Percentiles rank a stretch among this genome's conserved stretches.
phyloP scores from a whole-genome alignment of 2,797 vertebrate species.

The Anolis apletophallus region DNA sequence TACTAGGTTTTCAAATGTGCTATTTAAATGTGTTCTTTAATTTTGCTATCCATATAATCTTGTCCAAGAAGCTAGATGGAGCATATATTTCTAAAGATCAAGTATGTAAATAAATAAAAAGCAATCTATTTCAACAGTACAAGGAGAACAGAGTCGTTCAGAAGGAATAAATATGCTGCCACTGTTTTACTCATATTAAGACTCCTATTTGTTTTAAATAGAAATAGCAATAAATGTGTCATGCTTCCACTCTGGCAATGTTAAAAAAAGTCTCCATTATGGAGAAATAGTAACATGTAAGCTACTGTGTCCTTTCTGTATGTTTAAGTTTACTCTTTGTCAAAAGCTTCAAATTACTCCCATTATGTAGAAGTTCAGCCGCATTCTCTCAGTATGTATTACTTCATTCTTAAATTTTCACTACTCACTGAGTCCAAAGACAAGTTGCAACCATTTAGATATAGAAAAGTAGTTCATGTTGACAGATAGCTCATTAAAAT shows the following conservation, averaged over 20 bases:
- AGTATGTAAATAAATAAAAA: background rate
- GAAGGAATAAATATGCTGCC: background rate
- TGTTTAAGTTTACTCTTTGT: too few relatives aligned
- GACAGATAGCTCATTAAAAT: background rate
- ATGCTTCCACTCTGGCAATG: background rate
- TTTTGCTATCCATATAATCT: background rate
- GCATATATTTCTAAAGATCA: background rate
- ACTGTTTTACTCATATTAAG: background rate
- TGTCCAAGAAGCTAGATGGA: background rate
- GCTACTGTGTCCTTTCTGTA: background rate
- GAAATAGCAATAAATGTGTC: background rate
- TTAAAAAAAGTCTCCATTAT: background rate
- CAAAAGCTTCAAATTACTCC: background rate
- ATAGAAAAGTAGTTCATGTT: background rate
- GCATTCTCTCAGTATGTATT: background rate
- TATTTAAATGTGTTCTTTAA: conserved; percentile 20
- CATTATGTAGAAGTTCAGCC: background rate
- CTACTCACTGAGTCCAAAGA: too few relatives aligned
- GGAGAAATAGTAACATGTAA: background rate
- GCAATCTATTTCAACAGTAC: background rate
- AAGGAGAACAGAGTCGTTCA: background rate
- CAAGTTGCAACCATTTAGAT: background rate
- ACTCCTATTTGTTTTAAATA: background rate
- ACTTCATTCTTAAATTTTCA: background rate
- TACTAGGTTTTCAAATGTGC: background rate